phyloP scores from a whole-genome alignment of 2,113 vertebrate species.

The Phylloscopus whistleri region DNA sequence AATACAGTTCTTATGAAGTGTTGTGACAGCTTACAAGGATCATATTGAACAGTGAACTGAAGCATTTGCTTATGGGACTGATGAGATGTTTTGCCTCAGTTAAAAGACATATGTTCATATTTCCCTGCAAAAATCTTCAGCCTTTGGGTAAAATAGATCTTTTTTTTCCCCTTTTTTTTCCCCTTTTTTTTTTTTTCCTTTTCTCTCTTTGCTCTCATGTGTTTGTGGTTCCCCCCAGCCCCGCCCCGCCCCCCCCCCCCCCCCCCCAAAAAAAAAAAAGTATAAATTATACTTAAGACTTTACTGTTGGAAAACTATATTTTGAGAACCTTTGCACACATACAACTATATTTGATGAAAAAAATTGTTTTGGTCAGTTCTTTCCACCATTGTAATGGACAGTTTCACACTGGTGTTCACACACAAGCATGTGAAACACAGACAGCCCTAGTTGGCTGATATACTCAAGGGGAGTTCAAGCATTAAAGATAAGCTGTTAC shows the following conservation, averaged over 20 bases:
- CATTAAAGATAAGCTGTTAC: neutral
- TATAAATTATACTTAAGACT: neutral
- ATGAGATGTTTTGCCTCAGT: neutral
- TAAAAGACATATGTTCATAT: neutral
- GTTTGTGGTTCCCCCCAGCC: neutral
- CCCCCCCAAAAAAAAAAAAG: neutral
- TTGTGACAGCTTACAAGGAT: neutral
- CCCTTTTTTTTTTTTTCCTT: neutral
- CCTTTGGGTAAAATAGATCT: neutral
- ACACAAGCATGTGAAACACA: neutral
- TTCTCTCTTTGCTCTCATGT: neutral
- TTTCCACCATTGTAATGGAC: neutral
- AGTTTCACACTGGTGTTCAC: neutral
- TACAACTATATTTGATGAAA: neutral
- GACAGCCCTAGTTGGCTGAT: neutral
- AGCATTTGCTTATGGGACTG: neutral
- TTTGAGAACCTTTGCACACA: neutral
- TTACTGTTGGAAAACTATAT: neutral
- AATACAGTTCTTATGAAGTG: neutral
- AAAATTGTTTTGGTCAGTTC: neutral
- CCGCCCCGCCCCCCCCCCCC: rapidly evolving
- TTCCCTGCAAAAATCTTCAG: neutral
- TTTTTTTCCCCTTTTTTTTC: neutral
- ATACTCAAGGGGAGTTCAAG: neutral
- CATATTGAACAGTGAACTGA: neutral